Evolutionary conservation across 2,797 vertebrate genomes (phyloP).

Genomic region (Anguilla marmorata): DNA sequence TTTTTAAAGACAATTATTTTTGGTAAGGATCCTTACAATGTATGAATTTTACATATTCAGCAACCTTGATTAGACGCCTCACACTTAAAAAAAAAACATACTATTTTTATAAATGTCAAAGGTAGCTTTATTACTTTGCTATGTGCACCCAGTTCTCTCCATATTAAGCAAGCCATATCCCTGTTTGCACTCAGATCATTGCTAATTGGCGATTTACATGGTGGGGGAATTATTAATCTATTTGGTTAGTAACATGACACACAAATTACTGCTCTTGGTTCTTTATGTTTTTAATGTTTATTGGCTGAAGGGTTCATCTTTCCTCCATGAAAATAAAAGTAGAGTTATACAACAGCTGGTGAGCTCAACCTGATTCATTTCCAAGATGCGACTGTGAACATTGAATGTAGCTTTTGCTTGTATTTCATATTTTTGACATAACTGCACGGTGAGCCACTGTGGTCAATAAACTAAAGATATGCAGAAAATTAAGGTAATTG

Average conservation of each 20-base stretch:
- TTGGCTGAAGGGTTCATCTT: background rate
- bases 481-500: background rate
- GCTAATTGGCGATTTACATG: background rate
- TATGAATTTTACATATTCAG: background rate
- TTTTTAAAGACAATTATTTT: background rate
- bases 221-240: background rate
- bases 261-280: background rate
- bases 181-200: background rate
- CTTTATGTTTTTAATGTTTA: background rate
- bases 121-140: background rate
- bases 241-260: background rate
- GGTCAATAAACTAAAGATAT: too few species aligned
- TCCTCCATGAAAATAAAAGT: background rate
- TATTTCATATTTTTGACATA: background rate
- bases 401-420: background rate
- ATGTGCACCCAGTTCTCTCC: background rate
- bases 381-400: background rate
- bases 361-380: background rate
- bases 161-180: background rate
- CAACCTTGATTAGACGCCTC: too few species aligned
- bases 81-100: too few species aligned
- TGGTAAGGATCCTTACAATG: background rate
- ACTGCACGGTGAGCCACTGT: too few species aligned
- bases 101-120: background rate
- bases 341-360: background rate